These are phyloP conservation scores for Glyphotaelius pellucidus DNA, from an alignment of 2,888 invertebrate species.

Conservation along the genomic window DNA sequence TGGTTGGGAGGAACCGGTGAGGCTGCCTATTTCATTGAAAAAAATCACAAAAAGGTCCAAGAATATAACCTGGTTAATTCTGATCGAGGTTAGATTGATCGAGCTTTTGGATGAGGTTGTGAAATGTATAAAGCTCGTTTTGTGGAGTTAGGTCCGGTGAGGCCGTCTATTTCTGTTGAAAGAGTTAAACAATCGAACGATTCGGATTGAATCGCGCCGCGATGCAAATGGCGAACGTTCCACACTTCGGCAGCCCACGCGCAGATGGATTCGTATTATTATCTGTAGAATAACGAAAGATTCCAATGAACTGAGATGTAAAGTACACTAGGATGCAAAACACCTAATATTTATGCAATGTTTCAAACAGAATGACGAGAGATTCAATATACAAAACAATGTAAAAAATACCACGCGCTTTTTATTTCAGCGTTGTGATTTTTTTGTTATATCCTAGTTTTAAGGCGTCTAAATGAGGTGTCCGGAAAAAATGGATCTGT, in stretches of 20 bases:
- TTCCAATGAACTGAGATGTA: background rate
- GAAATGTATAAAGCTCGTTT: background rate
- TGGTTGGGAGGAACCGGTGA: background rate
- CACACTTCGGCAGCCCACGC: background rate
- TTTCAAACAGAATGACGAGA: background rate
- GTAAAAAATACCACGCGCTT: background rate
- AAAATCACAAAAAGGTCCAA: background rate
- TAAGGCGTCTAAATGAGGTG: no score
- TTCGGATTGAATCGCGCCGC: constrained; percentile 3
- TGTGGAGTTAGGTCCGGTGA: background rate
- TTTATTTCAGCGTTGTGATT: no score
- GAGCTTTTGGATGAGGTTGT: background rate
- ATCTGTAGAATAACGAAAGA: background rate
- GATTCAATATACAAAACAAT: background rate
- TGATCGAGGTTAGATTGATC: background rate
- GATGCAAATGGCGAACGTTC: constrained; percentile 16
- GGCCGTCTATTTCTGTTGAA: constrained; percentile 41
- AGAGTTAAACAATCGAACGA: constrained; percentile 41
- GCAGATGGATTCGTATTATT: background rate
- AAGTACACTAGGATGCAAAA: background rate
- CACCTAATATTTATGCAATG: background rate
- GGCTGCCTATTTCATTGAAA: constrained; percentile 21
- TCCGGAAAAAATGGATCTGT: no score
- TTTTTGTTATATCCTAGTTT: no score
- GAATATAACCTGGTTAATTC: background rate